These are phyloP conservation scores for Solenopsis fugax DNA, from an alignment of 1,140 invertebrate genomes.

Conservation along the genomic window DNA sequence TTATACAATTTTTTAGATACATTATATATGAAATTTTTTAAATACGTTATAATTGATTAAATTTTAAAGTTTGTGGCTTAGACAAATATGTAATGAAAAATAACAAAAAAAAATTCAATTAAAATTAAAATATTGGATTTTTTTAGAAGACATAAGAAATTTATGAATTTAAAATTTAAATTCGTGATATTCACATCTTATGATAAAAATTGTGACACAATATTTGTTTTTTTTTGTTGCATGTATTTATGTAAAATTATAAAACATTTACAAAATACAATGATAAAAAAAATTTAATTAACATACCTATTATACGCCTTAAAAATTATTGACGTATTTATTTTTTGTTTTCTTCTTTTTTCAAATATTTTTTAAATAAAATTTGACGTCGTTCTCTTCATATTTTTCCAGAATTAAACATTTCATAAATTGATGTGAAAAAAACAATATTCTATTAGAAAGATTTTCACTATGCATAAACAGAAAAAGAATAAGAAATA, in stretches of 20 bases:
- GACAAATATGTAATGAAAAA: not conserved
- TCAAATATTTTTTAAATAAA: not conserved
- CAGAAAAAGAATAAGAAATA: not conserved
- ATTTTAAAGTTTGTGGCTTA: conserved; percentile 1
- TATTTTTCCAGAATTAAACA: not conserved
- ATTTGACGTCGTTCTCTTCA: not conserved
- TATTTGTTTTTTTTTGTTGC: not conserved
- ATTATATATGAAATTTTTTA: not conserved
- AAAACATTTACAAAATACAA: not conserved
- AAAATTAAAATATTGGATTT: not conserved
- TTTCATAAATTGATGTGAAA: not conserved
- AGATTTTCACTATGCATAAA: not conserved
- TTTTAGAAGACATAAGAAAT: not conserved
- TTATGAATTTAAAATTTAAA: not conserved
- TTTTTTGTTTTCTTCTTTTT: not conserved
- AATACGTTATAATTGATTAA: not conserved
- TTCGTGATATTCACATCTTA: not conserved
- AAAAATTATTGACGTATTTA: not conserved
- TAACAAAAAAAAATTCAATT: not conserved
- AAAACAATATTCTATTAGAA: not conserved
- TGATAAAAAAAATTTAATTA: not conserved
- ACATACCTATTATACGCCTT: too few species aligned
- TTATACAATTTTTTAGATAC: not conserved
- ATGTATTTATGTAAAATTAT: conserved; percentile 16
- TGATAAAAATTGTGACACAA: not conserved